phyloP scores from a whole-genome alignment of 2,797 vertebrate species.

The Jordanella pulchra region DNA sequence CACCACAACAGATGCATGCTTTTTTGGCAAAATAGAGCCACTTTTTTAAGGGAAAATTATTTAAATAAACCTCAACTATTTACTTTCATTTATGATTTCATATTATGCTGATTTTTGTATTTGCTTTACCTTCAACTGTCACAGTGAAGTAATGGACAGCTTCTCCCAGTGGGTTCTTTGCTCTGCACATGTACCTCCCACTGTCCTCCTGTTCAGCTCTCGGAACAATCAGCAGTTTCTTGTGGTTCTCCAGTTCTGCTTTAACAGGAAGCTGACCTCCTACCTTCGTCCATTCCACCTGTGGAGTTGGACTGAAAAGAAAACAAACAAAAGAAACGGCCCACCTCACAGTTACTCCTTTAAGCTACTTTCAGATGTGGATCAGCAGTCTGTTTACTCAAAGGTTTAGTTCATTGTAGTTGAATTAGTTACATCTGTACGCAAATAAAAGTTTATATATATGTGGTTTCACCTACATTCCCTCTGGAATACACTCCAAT shows the following conservation, averaged over 20 bases:
- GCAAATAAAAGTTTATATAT: neutral
- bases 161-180: constrained; percentile 84
- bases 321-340: neutral
- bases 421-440: neutral
- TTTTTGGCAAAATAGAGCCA: neutral
- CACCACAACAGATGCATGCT: neutral
- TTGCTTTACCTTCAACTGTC: constrained; percentile 87
- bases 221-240: constrained; percentile 85
- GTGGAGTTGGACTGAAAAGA: constrained; percentile 87
- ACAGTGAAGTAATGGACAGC: constrained; percentile 84
- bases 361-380: too few species aligned
- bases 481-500: constrained; percentile 94
- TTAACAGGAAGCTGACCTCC: constrained; percentile 76
- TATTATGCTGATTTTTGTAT: neutral
- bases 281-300: constrained; percentile 86
- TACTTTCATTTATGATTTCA: neutral
- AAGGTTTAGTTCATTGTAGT: neutral
- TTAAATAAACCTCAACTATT: neutral
- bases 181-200: constrained; percentile 89
- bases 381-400: too few species aligned
- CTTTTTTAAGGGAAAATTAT: neutral
- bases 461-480: constrained; percentile 85
- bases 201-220: constrained; percentile 80
- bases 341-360: too few species aligned
- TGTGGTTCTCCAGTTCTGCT: constrained; percentile 79